phyloP scores from a whole-genome alignment of 2,797 vertebrate species.

The Lutjanus campechanus region DNA sequence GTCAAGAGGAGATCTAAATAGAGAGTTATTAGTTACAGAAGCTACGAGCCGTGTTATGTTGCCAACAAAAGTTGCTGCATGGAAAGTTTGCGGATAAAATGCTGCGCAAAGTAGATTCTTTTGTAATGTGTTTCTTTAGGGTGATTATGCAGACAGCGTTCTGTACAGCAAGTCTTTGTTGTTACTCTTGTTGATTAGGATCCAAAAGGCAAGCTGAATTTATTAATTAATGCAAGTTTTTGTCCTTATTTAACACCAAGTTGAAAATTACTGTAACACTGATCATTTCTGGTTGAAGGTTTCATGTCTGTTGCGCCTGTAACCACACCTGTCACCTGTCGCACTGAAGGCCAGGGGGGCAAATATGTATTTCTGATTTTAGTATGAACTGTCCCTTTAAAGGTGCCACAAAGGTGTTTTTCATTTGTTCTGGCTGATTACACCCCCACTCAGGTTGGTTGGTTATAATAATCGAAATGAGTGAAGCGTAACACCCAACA shows the following conservation, averaged over 20 bases:
- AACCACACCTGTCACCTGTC: neutral
- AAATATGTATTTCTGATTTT: too few species aligned
- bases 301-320: neutral
- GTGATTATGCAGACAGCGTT: slow-evolving; percentile 10
- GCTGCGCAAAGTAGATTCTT: slow-evolving; percentile 25
- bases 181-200: slow-evolving; percentile 12
- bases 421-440: neutral
- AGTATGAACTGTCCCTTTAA: neutral
- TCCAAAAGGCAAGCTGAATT: neutral
- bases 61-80: slow-evolving; percentile 12
- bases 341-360: too few species aligned
- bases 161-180: neutral
- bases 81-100: slow-evolving; percentile 27
- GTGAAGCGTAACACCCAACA: neutral
- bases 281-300: neutral
- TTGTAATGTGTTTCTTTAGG: slow-evolving; percentile 21
- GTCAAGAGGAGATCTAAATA: slow-evolving; percentile 33
- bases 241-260: slow-evolving; percentile 10
- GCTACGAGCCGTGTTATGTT: slow-evolving; percentile 16
- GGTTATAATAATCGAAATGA: neutral
- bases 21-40: slow-evolving; percentile 40
- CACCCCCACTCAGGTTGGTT: neutral
- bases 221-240: slow-evolving; percentile 19
- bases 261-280: neutral
- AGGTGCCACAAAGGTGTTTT: neutral